Conservation (phyloP, 2,797 vertebrate genomes). For the Lophius americanus region DNA sequence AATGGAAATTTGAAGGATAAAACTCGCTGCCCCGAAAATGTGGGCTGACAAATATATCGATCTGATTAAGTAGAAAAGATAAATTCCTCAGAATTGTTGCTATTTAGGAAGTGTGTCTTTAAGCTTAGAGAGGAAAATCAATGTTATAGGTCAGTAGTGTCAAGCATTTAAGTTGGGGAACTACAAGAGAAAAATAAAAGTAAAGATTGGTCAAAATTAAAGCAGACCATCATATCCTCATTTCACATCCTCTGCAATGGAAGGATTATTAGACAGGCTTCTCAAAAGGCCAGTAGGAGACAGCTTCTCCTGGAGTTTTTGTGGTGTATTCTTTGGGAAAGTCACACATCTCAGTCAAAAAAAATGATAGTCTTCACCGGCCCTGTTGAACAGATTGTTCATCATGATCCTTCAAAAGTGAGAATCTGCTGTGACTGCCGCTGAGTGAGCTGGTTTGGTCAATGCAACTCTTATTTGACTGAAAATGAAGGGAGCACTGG, state of each 20-base stretch:
- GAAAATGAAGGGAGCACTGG: not conserved
- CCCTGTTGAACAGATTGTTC: not conserved
- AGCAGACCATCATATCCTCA: too few relatives aligned
- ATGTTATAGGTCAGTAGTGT: not conserved
- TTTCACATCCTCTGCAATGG: not conserved
- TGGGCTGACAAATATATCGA: not conserved
- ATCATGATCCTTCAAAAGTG: not conserved
- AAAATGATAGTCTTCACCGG: too few relatives aligned
- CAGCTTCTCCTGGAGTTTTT: not conserved
- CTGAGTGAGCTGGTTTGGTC: not conserved
- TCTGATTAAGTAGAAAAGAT: not conserved
- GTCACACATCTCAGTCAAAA: not conserved
- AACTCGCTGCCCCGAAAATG: not conserved
- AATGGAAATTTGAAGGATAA: conserved; percentile 13
- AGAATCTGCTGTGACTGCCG: not conserved
- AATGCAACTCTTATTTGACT: not conserved
- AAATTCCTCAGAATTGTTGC: not conserved
- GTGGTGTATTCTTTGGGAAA: not conserved
- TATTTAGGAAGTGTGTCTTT: not conserved
- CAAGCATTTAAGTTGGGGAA: not conserved
- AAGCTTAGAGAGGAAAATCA: not conserved
- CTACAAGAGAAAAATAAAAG: not conserved
- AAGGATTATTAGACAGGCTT: not conserved
- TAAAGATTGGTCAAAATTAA: not conserved
- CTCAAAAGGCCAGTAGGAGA: not conserved